Evolutionary conservation across 2,888 invertebrate genomes (phyloP), one percentile per base, ranked within the genome.

Genomic region (Stenichneumon culpator): DNA sequence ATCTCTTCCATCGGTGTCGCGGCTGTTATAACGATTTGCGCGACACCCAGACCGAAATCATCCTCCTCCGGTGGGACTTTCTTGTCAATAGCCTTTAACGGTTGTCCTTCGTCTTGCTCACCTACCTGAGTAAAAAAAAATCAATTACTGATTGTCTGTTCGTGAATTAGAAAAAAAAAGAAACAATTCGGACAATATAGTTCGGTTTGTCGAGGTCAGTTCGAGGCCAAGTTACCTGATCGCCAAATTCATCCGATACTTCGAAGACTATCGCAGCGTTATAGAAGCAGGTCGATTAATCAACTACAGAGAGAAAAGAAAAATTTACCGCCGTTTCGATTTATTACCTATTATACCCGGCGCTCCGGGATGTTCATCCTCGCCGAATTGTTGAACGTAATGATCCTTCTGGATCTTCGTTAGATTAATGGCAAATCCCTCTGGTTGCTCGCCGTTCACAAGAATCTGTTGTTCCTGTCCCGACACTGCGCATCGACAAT

Each of bases 1-100:
- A 97, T 96, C 92, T 98, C 97, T 94, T 98, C 98, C 97, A 98
- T 98, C 65, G 98, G 98, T 63, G 98, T 98, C 87, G 98, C 98
- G 78, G 98, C 98, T 68, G 98, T 98, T 94, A 98, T 98, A 83
- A 98, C 98, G 90, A 98, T 98, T 94, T 98, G 97, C 75, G 97
- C 98, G 89, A 97, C 97, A 86, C 97, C 97, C 87, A 98, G 95
- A 89, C 97, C 97, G 89, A 96, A 95, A 88, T 96, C 96, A 89
- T 95, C 95, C 83, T 91, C 90, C 6, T 87, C 86, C n/a, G 78
- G 67, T 2, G 69, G 52, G 7, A 85, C 78, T 65, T 86, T 86
- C n/a, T 89, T 86, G 36, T 70, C 86, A 57, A 85, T 80, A 32
- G 67, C 79, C 73, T 87, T 88, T 52, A 86, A 80, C 70, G 86